phyloP scores from a whole-genome alignment of 2,797 vertebrate species.

The Cetoscarus ocellatus region DNA sequence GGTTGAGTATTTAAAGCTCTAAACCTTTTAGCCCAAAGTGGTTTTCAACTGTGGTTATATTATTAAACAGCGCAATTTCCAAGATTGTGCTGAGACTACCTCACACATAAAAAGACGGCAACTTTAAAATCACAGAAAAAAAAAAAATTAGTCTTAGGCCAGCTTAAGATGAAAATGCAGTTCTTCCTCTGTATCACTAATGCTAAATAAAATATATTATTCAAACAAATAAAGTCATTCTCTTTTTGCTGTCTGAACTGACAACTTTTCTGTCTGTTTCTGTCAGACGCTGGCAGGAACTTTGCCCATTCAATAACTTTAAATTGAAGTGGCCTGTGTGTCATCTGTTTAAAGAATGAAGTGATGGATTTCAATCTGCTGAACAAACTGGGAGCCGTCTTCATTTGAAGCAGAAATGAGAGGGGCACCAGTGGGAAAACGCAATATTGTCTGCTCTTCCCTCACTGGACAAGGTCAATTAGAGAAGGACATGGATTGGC shows the following conservation, averaged over 20 bases:
- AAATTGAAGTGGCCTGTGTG: constrained; percentile 51
- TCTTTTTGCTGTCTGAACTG: constrained; percentile 21
- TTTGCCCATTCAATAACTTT: constrained; percentile 63
- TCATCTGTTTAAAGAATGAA: constrained; percentile 71
- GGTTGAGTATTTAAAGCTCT: too few species aligned
- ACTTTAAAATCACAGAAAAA: too few species aligned
- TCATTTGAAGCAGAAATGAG: constrained; percentile 80
- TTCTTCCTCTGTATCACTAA: neutral
- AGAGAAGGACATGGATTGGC: constrained; percentile 86
- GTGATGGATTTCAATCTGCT: constrained; percentile 80
- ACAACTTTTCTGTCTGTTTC: constrained; percentile 23
- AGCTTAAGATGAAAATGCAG: neutral
- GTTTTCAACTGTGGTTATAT: too few species aligned
- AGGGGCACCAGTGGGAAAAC: constrained; percentile 72
- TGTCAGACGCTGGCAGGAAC: constrained; percentile 29
- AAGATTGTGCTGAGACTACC: too few species aligned
- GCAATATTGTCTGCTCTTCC: constrained; percentile 82
- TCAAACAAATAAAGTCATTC: constrained; percentile 31
- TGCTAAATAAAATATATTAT: constrained; percentile 35
- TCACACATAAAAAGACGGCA: too few species aligned
- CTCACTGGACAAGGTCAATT: constrained; percentile 87
- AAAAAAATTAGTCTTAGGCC: too few species aligned
- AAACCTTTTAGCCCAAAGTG: too few species aligned
- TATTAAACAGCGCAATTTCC: too few species aligned
- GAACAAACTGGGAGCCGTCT: constrained; percentile 82